Conservation (phyloP, 2,113 vertebrate species). For the Prietella phreatophila region DNA sequence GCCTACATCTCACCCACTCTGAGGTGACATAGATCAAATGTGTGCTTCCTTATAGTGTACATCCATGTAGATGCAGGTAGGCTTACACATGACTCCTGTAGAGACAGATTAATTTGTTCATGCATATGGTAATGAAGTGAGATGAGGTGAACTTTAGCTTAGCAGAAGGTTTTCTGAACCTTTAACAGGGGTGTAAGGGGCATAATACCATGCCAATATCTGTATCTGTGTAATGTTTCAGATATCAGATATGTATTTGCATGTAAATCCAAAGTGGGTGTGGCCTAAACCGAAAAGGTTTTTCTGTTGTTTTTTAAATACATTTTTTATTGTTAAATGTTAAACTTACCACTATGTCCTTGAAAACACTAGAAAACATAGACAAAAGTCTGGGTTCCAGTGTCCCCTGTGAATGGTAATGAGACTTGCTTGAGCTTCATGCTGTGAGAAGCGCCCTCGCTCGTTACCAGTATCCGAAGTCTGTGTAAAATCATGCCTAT, state of each 20-base stretch:
- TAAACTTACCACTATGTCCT: not conserved
- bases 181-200: not conserved
- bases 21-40: constrained; percentile 41
- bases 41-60: constrained; percentile 40
- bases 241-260: not conserved
- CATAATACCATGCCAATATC: not conserved
- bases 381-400: not conserved
- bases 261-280: not conserved
- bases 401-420: too few species aligned
- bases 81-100: not conserved
- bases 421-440: too few species aligned
- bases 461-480: too few species aligned
- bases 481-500: too few species aligned
- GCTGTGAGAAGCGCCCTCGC: too few species aligned
- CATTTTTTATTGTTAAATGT: not conserved
- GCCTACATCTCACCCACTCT: constrained; percentile 10
- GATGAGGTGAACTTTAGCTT: not conserved
- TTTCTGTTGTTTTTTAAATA: not conserved
- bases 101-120: not conserved
- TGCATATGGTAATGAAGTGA: constrained; percentile 8
- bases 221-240: not conserved
- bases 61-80: constrained; percentile 22
- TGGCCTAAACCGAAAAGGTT: not conserved
- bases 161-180: not conserved
- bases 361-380: not conserved